A percentile compares a stretch with the other conserved stretches of the same genome.
Evolutionary conservation across 2,113 vertebrate genomes (phyloP).

Genomic region (Pelodiscus sinensis): DNA sequence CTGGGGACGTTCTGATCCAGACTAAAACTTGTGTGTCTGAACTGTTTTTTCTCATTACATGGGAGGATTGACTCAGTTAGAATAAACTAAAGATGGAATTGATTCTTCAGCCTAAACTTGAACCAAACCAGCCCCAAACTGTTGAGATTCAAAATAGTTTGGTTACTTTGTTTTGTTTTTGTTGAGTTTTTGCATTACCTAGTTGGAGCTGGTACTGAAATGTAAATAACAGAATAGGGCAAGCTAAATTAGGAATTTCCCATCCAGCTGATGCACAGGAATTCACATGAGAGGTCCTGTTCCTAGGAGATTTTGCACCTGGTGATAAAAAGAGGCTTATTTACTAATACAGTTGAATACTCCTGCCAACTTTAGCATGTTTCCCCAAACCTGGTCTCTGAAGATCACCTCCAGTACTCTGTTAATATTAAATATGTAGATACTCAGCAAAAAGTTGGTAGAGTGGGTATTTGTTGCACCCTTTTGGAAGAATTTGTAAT

Average conservation of each 20-base stretch:
- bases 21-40: background rate
- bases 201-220: background rate
- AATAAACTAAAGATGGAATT: slow-evolving; percentile 56
- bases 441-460: background rate
- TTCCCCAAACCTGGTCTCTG: background rate
- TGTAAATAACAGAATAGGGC: slow-evolving; percentile 13
- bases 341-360: background rate
- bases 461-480: background rate
- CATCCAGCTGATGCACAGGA: background rate
- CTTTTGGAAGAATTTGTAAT: background rate
- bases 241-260: background rate
- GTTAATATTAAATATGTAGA: background rate
- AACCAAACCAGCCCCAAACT: background rate
- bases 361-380: fast-evolving
- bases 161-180: background rate
- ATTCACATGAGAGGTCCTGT: background rate
- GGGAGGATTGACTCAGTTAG: slow-evolving; percentile 41
- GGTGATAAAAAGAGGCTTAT: background rate
- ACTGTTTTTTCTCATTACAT: background rate
- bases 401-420: background rate
- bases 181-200: background rate
- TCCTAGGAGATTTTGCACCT: background rate
- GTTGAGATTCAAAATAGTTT: slow-evolving; percentile 41
- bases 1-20: background rate
- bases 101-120: slow-evolving; percentile 10